phyloP scores from a whole-genome alignment of 2,113 vertebrate genomes.

The Pionites leucogaster region DNA sequence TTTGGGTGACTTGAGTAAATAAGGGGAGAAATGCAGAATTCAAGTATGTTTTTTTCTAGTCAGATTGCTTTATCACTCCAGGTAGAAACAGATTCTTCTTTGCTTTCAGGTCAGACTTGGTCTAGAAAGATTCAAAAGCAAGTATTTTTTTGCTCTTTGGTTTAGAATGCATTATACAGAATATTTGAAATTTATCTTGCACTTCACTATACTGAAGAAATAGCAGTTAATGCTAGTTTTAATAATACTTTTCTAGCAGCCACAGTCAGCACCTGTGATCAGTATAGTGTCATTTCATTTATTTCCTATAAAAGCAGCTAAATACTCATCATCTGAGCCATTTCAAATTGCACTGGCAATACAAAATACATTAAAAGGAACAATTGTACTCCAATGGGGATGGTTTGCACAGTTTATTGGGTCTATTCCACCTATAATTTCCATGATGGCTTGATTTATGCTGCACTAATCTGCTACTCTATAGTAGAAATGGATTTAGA shows the following conservation, averaged over 20 bases:
- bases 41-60: not conserved
- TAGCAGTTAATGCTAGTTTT: not conserved
- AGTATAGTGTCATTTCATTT: not conserved
- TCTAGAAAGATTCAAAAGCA: not conserved
- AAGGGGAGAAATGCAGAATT: not conserved
- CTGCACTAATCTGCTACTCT: not conserved
- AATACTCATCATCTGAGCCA: not conserved
- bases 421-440: constrained; percentile 42
- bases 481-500: constrained; percentile 13
- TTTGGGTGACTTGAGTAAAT: not conserved
- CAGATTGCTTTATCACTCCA: not conserved
- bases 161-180: not conserved
- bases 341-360: not conserved
- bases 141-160: not conserved
- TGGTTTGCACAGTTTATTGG: constrained; percentile 18
- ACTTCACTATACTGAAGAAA: not conserved
- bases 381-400: constrained; percentile 1
- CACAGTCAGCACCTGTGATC: not conserved
- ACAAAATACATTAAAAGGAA: constrained; percentile 19
- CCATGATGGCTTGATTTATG: constrained; percentile 27
- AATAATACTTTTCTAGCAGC: not conserved
- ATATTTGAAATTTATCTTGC: not conserved
- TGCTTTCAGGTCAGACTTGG: not conserved
- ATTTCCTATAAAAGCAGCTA: constrained; percentile 7
- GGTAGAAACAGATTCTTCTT: not conserved